phyloP scores from a whole-genome alignment of 2,888 invertebrate genomes.

The Meloe dianella region DNA sequence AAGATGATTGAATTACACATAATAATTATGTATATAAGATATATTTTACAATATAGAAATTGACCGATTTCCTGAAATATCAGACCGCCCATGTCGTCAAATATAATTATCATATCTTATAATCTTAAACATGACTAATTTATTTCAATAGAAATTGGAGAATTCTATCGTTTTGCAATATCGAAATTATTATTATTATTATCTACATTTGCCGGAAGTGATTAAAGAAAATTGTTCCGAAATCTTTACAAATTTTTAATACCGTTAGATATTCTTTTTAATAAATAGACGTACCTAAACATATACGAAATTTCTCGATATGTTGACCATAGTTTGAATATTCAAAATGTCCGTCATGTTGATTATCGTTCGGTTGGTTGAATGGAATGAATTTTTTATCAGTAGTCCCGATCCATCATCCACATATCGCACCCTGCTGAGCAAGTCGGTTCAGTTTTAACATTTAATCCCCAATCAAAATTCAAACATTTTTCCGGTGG shows the following conservation, averaged over 20 bases:
- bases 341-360: conserved; percentile 21
- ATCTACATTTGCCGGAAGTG: background rate
- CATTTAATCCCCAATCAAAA: conserved; percentile 32
- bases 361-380: conserved; percentile 29
- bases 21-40: conserved; percentile 1
- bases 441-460: conserved; percentile 33
- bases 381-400: conserved; percentile 30
- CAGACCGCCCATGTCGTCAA: conserved; percentile 9
- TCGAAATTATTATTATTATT: background rate
- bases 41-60: background rate
- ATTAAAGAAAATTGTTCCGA: background rate
- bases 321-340: conserved; percentile 20
- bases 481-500: conserved; percentile 22
- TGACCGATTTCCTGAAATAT: conserved; percentile 8
- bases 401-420: conserved; percentile 32
- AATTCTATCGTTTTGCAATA: background rate
- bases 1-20: background rate
- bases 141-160: conserved; percentile 1
- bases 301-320: conserved; percentile 16
- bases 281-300: no score
- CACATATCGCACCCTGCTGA: conserved; percentile 34
- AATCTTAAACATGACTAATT: conserved; percentile 6
- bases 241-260: background rate
- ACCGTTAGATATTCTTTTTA: no score
- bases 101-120: conserved; percentile 4